A percentile compares a stretch with the other conserved stretches of the same genome.
phyloP scores from a whole-genome alignment of 2,797 vertebrate genomes.

The Epinephelus coioides region DNA sequence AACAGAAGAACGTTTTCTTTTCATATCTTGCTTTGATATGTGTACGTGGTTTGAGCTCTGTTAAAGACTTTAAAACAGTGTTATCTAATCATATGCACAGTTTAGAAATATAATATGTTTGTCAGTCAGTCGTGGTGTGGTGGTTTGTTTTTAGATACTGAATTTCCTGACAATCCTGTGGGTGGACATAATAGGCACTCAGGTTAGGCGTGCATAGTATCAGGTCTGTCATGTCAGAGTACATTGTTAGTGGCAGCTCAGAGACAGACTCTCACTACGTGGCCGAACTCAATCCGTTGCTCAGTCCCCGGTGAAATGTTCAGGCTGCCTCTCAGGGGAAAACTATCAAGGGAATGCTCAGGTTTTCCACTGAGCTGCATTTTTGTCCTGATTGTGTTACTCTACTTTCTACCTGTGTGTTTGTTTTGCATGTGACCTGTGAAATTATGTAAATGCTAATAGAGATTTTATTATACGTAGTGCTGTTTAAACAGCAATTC shows the following conservation, averaged over 20 bases:
- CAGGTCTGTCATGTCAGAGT: conserved; percentile 57
- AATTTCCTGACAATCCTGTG: conserved; percentile 46
- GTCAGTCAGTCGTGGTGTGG: conserved; percentile 27
- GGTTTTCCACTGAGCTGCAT: conserved; percentile 47
- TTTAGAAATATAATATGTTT: conserved; percentile 62
- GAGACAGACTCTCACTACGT: conserved; percentile 59
- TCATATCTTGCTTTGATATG: neutral
- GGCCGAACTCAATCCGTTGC: conserved; percentile 63
- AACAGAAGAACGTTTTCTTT: conserved; percentile 18
- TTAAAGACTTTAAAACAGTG: conserved; percentile 16
- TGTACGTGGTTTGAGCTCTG: conserved; percentile 1
- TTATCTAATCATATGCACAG: conserved; percentile 47
- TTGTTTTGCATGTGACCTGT: conserved; percentile 73
- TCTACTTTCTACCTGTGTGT: conserved; percentile 43
- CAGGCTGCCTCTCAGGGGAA: conserved; percentile 50
- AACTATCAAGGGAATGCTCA: conserved; percentile 46
- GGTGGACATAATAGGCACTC: conserved; percentile 44
- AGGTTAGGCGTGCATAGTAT: conserved; percentile 35
- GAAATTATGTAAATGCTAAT: conserved; percentile 75
- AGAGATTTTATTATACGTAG: conserved; percentile 44
- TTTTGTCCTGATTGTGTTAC: conserved; percentile 65
- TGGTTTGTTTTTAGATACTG: conserved; percentile 71
- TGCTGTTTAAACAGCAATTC: conserved; percentile 59
- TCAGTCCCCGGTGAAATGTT: conserved; percentile 58
- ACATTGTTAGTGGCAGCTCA: conserved; percentile 75